Evolutionary conservation across 2,113 vertebrate species (phyloP), one percentile per base, ranked within the genome.

Genomic region (Trichechus manatus): DNA sequence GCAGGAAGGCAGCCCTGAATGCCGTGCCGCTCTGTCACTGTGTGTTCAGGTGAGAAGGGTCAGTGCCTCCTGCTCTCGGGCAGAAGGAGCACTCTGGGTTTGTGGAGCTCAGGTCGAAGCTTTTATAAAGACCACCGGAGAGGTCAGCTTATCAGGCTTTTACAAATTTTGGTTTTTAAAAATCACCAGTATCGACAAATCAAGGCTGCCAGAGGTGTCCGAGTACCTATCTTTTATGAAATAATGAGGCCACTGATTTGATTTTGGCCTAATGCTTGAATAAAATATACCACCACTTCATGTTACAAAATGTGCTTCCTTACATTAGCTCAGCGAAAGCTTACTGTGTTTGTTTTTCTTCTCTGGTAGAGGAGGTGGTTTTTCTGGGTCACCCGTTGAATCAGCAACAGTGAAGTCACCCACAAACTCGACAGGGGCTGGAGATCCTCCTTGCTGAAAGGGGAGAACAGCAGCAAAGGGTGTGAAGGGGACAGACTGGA

Each of bases 331-430:
- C 39, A 3, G 59, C 66, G 15, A 31, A 87, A 31, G 98, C 99
- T 99, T 99, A 99, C 99, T 99, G 98, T 99, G 99, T 97, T 99
- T 99, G 98, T 99, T 99, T 97, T 99, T 99, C 99, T 99, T 99
- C 97, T 99, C 99, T 0, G 99, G 99, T 11, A 99, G 99, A 9
- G 99, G 99, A 0, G 99, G 99, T 0, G 99, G 99, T 94, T 99
- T 99, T 96, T 99, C 98, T 0, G 99, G 98, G 94, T 99, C 98
- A 27, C 98, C 98, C 0, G 96, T 95, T 1, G 98, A 97, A 70
- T 99, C 99, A 1, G 98, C 97, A 88, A 97, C 98, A 27, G 98
- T 96, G 94, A 99, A 99, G 22, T 99, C 99, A n/a, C 97, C 93
- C 70, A 99, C 98, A 77, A 99, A 99, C 74, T 98, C 98, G 33